Evolutionary conservation across 2,797 vertebrate genomes (phyloP).

Genomic region (Rhinoraja longicauda): DNA sequence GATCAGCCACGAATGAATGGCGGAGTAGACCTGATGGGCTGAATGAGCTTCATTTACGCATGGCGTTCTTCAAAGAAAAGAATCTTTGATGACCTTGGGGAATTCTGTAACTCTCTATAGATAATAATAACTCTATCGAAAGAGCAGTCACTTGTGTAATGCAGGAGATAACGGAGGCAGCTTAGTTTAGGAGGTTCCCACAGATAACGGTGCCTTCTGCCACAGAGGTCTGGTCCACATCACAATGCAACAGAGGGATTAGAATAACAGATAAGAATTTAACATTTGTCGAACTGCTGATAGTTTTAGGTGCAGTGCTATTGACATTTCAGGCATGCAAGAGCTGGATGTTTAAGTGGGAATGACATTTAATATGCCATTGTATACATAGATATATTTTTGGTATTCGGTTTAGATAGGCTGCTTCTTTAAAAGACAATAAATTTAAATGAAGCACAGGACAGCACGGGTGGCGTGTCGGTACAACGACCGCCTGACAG

Average conservation of each 20-base stretch:
- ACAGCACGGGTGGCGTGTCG: too few relatives aligned
- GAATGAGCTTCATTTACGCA: too few relatives aligned
- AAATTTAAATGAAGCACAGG: not conserved
- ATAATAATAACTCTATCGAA: not conserved
- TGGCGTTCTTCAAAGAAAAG: not conserved
- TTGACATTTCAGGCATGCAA: not conserved
- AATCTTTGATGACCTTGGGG: not conserved
- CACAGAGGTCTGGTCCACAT: too few relatives aligned
- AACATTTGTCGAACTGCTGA: not conserved
- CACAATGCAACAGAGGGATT: not conserved
- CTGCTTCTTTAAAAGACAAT: not conserved
- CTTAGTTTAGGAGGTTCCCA: too few relatives aligned
- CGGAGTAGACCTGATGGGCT: too few relatives aligned
- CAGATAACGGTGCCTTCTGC: too few relatives aligned
- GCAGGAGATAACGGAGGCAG: not conserved
- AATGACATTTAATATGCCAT: not conserved
- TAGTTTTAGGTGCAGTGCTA: not conserved
- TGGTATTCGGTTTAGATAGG: not conserved
- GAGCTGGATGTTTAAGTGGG: not conserved
- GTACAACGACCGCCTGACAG: too few relatives aligned
- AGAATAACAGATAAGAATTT: not conserved
- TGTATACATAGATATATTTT: not conserved
- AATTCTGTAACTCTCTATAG: not conserved
- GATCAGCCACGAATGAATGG: too few relatives aligned
- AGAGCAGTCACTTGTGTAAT: not conserved